A percentile compares a stretch with the other conserved stretches of the same genome.
phyloP scores from a whole-genome alignment of 2,113 vertebrate genomes.

The Rhinoderma darwinii region DNA sequence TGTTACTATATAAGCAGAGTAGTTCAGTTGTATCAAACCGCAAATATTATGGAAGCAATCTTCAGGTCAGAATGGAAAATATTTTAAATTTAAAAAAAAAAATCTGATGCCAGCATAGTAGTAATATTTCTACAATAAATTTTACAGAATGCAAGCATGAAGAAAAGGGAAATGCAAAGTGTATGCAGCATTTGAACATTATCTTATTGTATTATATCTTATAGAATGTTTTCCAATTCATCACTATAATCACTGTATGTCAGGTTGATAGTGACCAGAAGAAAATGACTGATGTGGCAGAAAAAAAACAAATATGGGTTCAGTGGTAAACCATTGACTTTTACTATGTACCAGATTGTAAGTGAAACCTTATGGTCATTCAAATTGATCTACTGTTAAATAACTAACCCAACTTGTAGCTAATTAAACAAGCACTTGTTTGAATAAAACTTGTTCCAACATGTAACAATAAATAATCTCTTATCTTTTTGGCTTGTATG shows the following conservation, averaged over 20 bases:
- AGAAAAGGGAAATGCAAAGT: not conserved
- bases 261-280: not conserved
- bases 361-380: not conserved
- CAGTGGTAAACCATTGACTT: not conserved
- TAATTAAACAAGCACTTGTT: slow-evolving; percentile 23
- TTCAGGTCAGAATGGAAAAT: no score
- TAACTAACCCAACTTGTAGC: not conserved
- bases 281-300: not conserved
- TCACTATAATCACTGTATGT: not conserved
- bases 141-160: not conserved
- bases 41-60: no score
- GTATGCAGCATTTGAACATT: not conserved
- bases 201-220: no score
- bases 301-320: not conserved
- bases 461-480: slow-evolving; percentile 40
- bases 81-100: not conserved
- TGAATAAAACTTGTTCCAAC: slow-evolving; percentile 41
- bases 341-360: not conserved
- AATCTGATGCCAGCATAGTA: not conserved
- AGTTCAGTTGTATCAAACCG: no score
- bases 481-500: slow-evolving; percentile 26
- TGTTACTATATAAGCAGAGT: no score
- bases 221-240: not conserved
- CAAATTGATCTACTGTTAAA: not conserved
- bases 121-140: not conserved